Base-by-base conservation (phyloP, 2,888 invertebrate species). In the Acronicta alni region DNA sequence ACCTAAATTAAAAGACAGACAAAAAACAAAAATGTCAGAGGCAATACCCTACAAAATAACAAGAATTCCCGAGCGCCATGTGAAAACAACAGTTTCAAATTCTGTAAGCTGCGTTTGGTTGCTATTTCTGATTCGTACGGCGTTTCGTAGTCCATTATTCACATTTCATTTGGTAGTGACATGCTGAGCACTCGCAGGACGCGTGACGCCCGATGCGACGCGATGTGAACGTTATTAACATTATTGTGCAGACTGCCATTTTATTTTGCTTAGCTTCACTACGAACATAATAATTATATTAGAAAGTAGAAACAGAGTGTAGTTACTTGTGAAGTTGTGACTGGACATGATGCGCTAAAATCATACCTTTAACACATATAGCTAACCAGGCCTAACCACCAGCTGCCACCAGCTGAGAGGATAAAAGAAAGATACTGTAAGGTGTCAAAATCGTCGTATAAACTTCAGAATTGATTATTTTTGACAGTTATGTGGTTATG, bases 61-160 rank as follows among this genome's bases (percentile, higher is more conserved):
- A 26, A 74, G 35, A 71, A 78, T 75, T 73, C 71, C 79, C 9
- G 37, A 61, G 57, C 61, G 64, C 59, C 67, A 65, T 71, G 48
- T 67, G 63, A 65, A 70, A 73, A 79, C 70, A 72, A 65, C 66
- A 77, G 57, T 71, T 68, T 78, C 67, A 73, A 82, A 81, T 76
- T 75, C 71, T 79, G 63, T 75, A 69, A 74, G 79, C 79, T 76
- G 72, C 70, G 69, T 68, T 75, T 74, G 71, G 75, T 57, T 69
- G 61, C 80, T 79, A 84, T 86, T 85, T 82, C 75, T 83, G 79
- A 89, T 89, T 86, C 84, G 75, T 72, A 66, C 61, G 72, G 79
- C 84, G 83, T 86, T 83, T 78, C 76, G 47, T 76, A 78, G 80
- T 81, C 77, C 82, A 89, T 88, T 87, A 88, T 86, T 88, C 88